Evolutionary conservation across 2,888 invertebrate genomes (phyloP), one percentile per base, ranked within the genome.

Genomic region (Lycocerus yunnanus): DNA sequence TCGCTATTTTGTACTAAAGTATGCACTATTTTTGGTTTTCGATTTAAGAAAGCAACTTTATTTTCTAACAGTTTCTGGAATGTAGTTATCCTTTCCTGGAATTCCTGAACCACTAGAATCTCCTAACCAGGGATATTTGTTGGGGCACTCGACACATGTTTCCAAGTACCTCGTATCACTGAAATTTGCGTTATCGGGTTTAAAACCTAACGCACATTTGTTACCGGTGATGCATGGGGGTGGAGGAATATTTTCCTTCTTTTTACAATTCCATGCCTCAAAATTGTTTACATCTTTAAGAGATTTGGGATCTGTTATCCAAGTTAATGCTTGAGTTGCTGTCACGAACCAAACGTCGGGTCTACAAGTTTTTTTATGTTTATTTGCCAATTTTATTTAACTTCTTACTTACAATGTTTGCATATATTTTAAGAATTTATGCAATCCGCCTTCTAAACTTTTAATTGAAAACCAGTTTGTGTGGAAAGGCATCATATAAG

Each of bases 401-500:
- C 11, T 63, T 6, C 11, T 63, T 80, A 90, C 92, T 90, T 87
- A 94, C 93, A 92, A 87, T 79, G 91, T 90, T 60, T 92, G 88
- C 0, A 93, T 92, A 94, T 95, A 96, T 80, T 93, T 93, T 74
- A 97, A 88, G 88, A 97, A 97, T 86, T 95, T 95, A 81, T 94
- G 93, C 1, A 97, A 88, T 15, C 96, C 97, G 74, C 89, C 89
- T 84, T 95, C 96, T 11, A 95, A 88, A 82, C 92, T 94, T 84
- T 94, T 95, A 81, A 93, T 95, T 85, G 94, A 95, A 90, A 98
- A 97, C 98, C 98, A 98, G 87, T 97, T 97, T 0, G 97, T 97
- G 85, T 98, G 97, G 92, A 97, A 94, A 0, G 97, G 93, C 95
- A 97, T 96, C 95, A 96, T 95, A 86, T 97, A 97, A 0, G 96